Base-by-base conservation (phyloP, 2,113 vertebrate species). In the Rhinoderma darwinii region DNA sequence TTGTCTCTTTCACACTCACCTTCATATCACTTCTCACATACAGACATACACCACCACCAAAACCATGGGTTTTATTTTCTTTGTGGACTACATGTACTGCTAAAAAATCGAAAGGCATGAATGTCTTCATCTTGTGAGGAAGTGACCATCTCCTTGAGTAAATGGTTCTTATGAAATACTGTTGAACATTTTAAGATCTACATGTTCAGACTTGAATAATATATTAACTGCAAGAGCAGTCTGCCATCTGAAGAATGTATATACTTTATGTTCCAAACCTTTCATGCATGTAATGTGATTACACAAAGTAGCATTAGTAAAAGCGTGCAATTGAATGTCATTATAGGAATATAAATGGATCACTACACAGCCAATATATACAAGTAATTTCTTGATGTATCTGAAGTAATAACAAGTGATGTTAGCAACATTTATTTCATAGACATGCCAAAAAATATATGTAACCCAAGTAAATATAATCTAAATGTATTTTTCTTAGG, bases 161-260 rank as follows among this genome's bases (percentile, higher is more conserved):
- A 14, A n/a, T 47, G 41, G 12, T 50, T 50, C 27, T 27, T 61
- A 44, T 32, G 25, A 43, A 63, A 41, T 59, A 56, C 7, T 17
- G 15, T 5, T 41, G 37, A 61, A 37, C 25, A 30, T 66, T 27
- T 30, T 17, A 41, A 63, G 79, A 82, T 66, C n/a, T 63, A 35
- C 20, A 82, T 44, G 79, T 63, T 59, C 39, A 63, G 56, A 82
- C 54, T 82, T 82, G 79, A 82, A 37, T 37, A 70, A 70, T 70
- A 35, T 37, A 20, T 20, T 32, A 4, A 18, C 30, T 15, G 10
- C 32, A 70, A 70, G 1, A 66, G 22, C 22, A 5, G 5, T 59
- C 14, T 32, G 10, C 17, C 35, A 37, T 25, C 18, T 14, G 11
- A 59, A 37, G 51, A 39, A 59, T 56, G 18, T 35, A 20, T 25